Evolutionary conservation across 2,888 invertebrate species (phyloP), one percentile per base, ranked within the genome.

Genomic region (Harpalus rufipes): DNA sequence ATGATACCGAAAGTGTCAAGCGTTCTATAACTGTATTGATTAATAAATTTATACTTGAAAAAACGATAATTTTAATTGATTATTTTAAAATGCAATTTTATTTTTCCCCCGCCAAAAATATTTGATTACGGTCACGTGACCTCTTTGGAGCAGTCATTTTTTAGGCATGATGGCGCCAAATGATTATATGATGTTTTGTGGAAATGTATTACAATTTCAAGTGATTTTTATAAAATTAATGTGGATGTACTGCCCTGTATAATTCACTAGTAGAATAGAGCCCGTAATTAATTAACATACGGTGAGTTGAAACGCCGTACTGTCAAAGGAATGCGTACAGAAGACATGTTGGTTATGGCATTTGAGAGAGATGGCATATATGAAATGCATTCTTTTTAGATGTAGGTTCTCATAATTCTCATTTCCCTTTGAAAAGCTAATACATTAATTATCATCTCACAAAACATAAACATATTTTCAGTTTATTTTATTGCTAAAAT

Each of bases 91-190:
- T 72, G 83, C 79, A 86, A 85, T 80, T 80, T 63, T n/a, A 76
- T 65, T 41, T 65, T 79, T 82, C 85, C 88, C 89, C 88, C 89
- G 89, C 89, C 88, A 89, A 88, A 88, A 88, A 87, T 85, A 86
- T 86, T 88, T 87, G 86, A 86, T 89, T 89, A 88, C 88, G 88
- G 90, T 92, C 92, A 93, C 92, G 92, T 92, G 92, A 92, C 91
- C 88, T 88, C 18, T 85, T 86, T 87, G 87, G 88, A 88, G 88
- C 89, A 91, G 91, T 92, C 91, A 91, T 92, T 92, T 92, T 92
- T 91, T 90, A 91, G 91, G 91, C 90, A 92, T 91, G 92, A 92
- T 92, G 93, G 93, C 93, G 92, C 92, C 92, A 92, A 92, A 92
- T 90, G 90, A 90, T 90, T 90, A 90, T 90, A 90, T 90, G 88